A percentile compares a stretch with the other conserved stretches of the same genome.
Conservation (phyloP, 2,113 vertebrate species). For the Vimba vimba region DNA sequence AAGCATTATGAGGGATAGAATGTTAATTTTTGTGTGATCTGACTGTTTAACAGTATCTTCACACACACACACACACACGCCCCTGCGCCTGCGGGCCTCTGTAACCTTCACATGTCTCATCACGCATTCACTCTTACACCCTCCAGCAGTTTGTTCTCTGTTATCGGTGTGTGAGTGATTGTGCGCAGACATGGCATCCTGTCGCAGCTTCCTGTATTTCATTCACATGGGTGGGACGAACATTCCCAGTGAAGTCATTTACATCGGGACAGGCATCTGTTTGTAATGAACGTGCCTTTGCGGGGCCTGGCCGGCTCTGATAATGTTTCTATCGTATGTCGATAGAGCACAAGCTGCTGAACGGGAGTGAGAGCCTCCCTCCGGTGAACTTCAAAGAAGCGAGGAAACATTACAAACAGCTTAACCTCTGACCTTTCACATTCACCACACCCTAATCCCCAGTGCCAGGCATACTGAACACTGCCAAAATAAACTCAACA, state of each 20-base stretch:
- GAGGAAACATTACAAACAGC: conserved; percentile 30
- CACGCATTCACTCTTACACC: background rate
- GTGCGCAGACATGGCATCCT: conserved; percentile 45
- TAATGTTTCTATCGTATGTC: conserved; percentile 30
- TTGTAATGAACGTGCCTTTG: conserved; percentile 29
- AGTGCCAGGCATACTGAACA: background rate
- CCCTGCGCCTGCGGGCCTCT: background rate
- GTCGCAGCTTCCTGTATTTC: conserved; percentile 28
- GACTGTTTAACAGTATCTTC: background rate
- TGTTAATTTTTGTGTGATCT: background rate
- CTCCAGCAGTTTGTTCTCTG: background rate
- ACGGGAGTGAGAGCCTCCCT: conserved; percentile 2
- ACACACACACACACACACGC: background rate
- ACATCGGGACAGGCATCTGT: conserved; percentile 30
- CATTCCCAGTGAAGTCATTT: conserved; percentile 21
- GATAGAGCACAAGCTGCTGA: conserved; percentile 33
- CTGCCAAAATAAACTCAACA: background rate
- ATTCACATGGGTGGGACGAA: conserved; percentile 33
- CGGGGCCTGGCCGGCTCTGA: conserved; percentile 6
- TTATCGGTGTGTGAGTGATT: conserved; percentile 52
- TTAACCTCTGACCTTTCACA: conserved; percentile 50
- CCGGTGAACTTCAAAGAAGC: conserved; percentile 30
- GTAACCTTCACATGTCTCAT: conserved; percentile 32
- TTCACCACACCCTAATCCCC: conserved; percentile 34
- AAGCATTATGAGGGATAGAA: background rate